Conservation (phyloP, 2,888 invertebrate species). For the Pelosia muscerda region DNA sequence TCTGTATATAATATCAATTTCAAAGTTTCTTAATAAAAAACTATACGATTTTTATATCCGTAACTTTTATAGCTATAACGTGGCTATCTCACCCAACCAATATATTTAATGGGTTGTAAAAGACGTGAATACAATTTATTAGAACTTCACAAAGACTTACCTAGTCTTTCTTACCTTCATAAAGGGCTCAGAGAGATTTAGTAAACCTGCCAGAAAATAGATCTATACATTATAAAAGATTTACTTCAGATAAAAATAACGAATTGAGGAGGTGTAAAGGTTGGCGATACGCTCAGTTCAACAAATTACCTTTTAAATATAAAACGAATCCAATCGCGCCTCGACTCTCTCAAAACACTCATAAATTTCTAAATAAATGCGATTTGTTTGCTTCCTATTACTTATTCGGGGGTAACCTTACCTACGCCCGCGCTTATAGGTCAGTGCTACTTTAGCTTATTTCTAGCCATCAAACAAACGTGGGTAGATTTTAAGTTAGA, state of each 20-base stretch:
- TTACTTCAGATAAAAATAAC: neutral
- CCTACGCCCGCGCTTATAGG: too few relatives aligned
- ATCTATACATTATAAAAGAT: neutral
- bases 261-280: neutral
- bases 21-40: neutral
- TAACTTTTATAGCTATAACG: neutral
- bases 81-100: neutral
- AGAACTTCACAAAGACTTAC: neutral
- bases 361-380: neutral
- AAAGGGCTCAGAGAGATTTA: neutral
- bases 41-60: neutral
- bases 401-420: neutral
- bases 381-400: neutral
- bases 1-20: neutral
- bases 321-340: neutral
- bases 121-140: slow-evolving; percentile 5
- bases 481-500: too few relatives aligned
- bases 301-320: neutral
- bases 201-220: neutral
- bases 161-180: slow-evolving; percentile 2
- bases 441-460: too few relatives aligned
- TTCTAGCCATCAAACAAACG: too few relatives aligned
- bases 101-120: neutral
- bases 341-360: neutral
- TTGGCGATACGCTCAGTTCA: neutral